Base-by-base conservation (phyloP, 2,113 vertebrate genomes). In the Dasyurus viverrinus region DNA sequence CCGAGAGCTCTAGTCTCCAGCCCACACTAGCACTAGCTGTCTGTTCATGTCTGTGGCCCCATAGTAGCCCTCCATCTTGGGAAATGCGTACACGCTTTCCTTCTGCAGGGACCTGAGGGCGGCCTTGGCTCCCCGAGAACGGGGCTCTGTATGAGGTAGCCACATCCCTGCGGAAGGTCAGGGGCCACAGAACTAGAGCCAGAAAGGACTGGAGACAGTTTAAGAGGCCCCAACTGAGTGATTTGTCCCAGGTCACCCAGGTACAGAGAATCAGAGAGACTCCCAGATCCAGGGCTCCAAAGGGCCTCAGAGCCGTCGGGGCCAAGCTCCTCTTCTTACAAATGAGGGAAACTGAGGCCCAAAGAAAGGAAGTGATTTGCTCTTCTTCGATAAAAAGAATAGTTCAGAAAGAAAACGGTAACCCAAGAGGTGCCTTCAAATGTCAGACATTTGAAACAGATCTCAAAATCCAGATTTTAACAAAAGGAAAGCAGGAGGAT, bases 381-480 rank as follows among this genome's bases (percentile, higher is more conserved):
- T 90, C 89, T 53, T 16, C 54, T 47, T 57, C 8, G 90, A 6
- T 42, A 52, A 27, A 92, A 68, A 48, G 52, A 19, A 6, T 54
- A 93, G 36, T 53, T 52, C 60, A 36, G 91, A 52, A 55, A 46
- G 92, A 26, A 92, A 54, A 7, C 54, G 52, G 90, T 46, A 57
- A 91, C 19, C 53, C 48, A 53, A 84, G 57, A 91, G 54, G 57
- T n/a, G 23, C 7, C 19, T 93, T 93, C 30, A 68, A 36, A 16
- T 90, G 30, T 54, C 93, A 96, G 97, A 96, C 91, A 42, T 93
- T 93, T 53, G 91, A 96, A 97, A 90, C 0, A 0, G 47, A 90
- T 95, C 90, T 95, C 93, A 95, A 98, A 97, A 95, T 98, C 97
- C 92, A 97, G 95, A 91, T 97, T 97, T 94, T 91, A 93, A 95